Percentiles rank a stretch among this genome's conserved stretches.
These are phyloP conservation scores for Calameuta filiformis DNA, from an alignment of 2,888 invertebrate species.

Conservation along the genomic window DNA sequence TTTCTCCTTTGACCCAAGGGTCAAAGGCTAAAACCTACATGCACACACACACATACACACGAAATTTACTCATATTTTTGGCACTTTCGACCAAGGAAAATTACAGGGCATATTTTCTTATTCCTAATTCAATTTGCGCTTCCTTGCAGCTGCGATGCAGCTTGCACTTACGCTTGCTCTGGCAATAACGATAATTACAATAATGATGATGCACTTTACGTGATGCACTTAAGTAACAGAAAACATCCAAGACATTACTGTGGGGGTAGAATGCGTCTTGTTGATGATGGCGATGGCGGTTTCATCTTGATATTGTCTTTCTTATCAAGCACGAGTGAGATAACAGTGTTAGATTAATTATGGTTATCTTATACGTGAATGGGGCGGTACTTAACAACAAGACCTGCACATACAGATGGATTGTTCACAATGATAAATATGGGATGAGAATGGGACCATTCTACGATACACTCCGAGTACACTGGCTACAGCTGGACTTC, in stretches of 20 bases:
- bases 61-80: background rate
- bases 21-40: background rate
- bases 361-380: background rate
- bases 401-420: background rate
- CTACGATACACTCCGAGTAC: background rate
- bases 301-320: background rate
- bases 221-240: background rate
- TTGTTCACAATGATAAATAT: background rate
- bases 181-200: background rate
- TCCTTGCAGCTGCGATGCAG: background rate
- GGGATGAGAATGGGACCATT: background rate
- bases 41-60: background rate
- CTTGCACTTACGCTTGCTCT: background rate
- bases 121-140: background rate
- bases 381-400: background rate
- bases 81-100: background rate
- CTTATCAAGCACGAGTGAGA: background rate
- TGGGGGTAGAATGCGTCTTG: background rate
- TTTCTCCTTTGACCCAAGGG: too few relatives aligned
- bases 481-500: too few relatives aligned
- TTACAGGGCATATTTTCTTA: background rate
- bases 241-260: background rate
- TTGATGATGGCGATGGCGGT: background rate
- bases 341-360: background rate
- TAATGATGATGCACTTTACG: background rate